Evolutionary conservation across 2,113 vertebrate species (phyloP), one percentile per base, ranked within the genome.

Genomic region (Philantomba maxwellii): DNA sequence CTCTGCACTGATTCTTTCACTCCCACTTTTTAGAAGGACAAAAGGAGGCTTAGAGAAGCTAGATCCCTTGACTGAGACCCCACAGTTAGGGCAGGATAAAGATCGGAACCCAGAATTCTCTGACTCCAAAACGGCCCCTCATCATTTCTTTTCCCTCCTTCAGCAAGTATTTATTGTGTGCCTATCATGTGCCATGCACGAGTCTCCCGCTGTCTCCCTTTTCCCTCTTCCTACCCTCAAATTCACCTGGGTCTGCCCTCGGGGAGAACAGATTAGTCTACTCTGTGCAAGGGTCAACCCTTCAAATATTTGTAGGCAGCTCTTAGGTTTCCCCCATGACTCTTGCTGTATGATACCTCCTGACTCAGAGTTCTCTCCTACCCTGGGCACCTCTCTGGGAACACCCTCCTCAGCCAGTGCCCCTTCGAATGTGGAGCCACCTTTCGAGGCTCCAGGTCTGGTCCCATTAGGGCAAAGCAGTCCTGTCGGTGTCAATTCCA

Each of bases 111-210:
- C 7, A 19, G 47, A 49, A 77, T 64, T 85, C 75, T 58, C 13
- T n/a, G n/a, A 43, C 30, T 49, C 9, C 26, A 70, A 47, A 47
- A 36, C 0, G 17, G 5, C 75, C n/a, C 36, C 17, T 77, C n/a
- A 15, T 39, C 14, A 19, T 9, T 45, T 81, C 39, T 8, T 70
- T 36, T 73, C 21, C 33, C 43, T 58, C 30, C 6, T 21, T 57
- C 26, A 53, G 88, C 64, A 83, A 21, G 47, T 70, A 82, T 13
- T 53, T 49, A 53, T n/a, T 43, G 39, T 75, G 30, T 53, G 7
- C 53, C 3, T 19, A 1, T 8, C 13, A 6, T 0, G 0, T 57
- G 55, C 4, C 30, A 70, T 10, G 7, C 2, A 25, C 25, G 3
- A 6, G 5, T 62, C 23, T 75, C 58, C 45, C 16, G 9, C 26